Conservation (phyloP, 1,140 invertebrate species). For the Drosophila ironensis region DNA sequence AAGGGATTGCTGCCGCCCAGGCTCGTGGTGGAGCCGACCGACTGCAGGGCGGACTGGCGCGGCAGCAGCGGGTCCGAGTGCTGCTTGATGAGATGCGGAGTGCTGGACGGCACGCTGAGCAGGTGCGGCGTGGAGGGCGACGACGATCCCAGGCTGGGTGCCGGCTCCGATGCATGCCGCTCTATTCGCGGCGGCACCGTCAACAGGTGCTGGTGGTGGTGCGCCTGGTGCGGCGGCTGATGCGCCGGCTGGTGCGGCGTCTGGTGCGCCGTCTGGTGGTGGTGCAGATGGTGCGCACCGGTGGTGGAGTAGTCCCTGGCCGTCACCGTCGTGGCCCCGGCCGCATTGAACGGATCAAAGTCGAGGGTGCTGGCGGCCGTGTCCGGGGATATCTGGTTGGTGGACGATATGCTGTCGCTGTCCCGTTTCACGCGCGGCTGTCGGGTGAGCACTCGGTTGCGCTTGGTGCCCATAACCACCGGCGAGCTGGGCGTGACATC, state of each 20-base stretch:
- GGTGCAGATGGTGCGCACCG: constrained; percentile 56
- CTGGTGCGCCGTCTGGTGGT: constrained; percentile 18
- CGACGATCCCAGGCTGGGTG: constrained; percentile 71
- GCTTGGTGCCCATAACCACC: constrained; percentile 83
- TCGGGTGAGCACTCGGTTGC: constrained; percentile 85
- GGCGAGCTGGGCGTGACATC: constrained; percentile 42
- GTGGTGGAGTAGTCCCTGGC: constrained; percentile 64
- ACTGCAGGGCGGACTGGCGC: constrained; percentile 82
- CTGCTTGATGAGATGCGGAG: constrained; percentile 85
- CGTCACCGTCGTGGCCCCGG: constrained; percentile 50
- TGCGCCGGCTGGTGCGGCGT: constrained; percentile 34
- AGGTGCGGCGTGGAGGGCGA: constrained; percentile 83
- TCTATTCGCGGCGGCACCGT: constrained; percentile 83
- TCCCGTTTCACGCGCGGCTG: constrained; percentile 87
- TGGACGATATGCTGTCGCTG: constrained; percentile 82
- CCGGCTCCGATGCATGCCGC: constrained; percentile 84
- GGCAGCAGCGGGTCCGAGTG: constrained; percentile 86
- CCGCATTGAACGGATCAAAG: constrained; percentile 82
- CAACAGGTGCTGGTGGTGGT: constrained; percentile 75
- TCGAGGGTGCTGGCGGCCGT: constrained; percentile 70
- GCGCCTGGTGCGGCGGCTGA: constrained; percentile 10
- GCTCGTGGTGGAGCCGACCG: constrained; percentile 71
- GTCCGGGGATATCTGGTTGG: constrained; percentile 83
- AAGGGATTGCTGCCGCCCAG: constrained; percentile 74
- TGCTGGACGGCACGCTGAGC: constrained; percentile 83